Evolutionary conservation across 2,888 invertebrate genomes (phyloP).

Genomic region (Drosophila algonquin): DNA sequence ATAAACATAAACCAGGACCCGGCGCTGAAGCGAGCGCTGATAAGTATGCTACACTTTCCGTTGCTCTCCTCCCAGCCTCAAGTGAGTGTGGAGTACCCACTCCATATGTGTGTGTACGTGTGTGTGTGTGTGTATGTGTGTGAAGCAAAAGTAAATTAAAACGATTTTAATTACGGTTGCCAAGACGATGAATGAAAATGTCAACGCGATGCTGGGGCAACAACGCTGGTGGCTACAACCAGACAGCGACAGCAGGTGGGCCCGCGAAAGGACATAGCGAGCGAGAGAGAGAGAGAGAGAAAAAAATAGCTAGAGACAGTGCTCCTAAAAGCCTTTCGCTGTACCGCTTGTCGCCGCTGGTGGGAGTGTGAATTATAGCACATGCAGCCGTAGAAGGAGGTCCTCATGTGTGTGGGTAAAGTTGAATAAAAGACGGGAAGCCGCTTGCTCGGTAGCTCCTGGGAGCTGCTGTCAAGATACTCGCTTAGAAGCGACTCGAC

Average conservation of each 20-base stretch:
- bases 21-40: constrained; percentile 51
- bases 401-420: constrained; percentile 15
- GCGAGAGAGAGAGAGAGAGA: constrained; percentile 8
- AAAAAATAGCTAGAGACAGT: constrained; percentile 17
- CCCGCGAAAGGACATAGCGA: neutral
- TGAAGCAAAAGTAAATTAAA: constrained; percentile 80
- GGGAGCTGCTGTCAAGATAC: constrained; percentile 55
- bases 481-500: constrained; percentile 50
- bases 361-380: constrained; percentile 73
- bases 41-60: constrained; percentile 74
- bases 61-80: constrained; percentile 3
- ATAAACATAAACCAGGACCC: constrained; percentile 74
- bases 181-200: constrained; percentile 81
- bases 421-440: constrained; percentile 30
- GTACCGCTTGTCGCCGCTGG: constrained; percentile 48
- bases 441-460: constrained; percentile 43
- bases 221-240: constrained; percentile 30
- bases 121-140: constrained; percentile 23
- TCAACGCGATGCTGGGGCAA: constrained; percentile 62
- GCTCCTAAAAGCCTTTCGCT: constrained; percentile 71
- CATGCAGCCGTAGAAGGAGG: constrained; percentile 30
- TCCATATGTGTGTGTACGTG: constrained; percentile 19
- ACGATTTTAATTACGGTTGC: constrained; percentile 82
- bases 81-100: constrained; percentile 24
- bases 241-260: constrained; percentile 54